These are phyloP conservation scores for Bolborhynchus lineola DNA, from an alignment of 2,113 vertebrate genomes.

Conservation along the genomic window DNA sequence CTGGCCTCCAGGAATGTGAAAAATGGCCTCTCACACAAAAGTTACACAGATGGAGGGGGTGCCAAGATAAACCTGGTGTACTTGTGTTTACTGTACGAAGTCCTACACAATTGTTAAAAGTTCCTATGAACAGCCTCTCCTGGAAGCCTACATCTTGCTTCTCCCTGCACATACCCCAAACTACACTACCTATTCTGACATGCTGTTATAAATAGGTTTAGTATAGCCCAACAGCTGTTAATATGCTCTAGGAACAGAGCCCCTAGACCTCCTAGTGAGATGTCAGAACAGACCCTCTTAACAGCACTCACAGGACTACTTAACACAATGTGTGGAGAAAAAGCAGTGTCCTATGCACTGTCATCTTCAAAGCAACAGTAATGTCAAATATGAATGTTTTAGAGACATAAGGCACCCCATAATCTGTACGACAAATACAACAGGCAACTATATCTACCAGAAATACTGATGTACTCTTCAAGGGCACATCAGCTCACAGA, in stretches of 20 bases:
- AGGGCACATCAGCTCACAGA: neutral
- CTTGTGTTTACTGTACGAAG: neutral
- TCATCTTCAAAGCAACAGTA: neutral
- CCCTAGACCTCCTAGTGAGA: neutral
- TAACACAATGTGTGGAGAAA: neutral
- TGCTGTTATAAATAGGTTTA: neutral
- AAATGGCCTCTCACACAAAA: neutral
- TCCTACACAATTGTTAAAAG: neutral
- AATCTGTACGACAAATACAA: neutral
- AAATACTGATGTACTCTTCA: neutral
- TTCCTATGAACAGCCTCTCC: neutral
- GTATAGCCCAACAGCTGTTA: neutral
- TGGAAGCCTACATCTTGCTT: neutral
- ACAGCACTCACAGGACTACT: neutral
- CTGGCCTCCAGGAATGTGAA: neutral
- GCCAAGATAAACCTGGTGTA: conserved; percentile 22
- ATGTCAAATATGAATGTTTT: neutral
- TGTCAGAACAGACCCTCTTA: neutral
- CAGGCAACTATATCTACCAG: neutral
- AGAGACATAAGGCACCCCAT: neutral
- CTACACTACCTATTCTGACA: neutral
- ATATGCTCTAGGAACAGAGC: neutral
- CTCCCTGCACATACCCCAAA: neutral
- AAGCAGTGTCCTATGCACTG: neutral
- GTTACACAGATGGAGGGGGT: neutral